Conservation (phyloP, 2,888 invertebrate genomes). For the Leptogaster cylindrica region DNA sequence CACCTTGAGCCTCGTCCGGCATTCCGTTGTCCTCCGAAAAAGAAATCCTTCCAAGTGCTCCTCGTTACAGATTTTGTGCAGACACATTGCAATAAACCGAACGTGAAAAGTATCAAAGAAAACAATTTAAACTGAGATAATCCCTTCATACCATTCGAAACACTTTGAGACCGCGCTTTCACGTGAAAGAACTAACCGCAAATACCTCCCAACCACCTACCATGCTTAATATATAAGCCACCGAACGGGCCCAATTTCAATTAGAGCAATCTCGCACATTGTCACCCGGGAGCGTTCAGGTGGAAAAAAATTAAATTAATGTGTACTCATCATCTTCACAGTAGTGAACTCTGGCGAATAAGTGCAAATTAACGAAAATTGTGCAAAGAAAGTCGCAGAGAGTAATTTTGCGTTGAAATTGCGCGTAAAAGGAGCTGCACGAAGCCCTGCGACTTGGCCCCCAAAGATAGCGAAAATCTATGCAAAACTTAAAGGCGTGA, state of each 20-base stretch:
- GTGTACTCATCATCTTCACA: too few species aligned
- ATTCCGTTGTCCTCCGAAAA: constrained; percentile 57
- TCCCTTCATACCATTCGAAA: not conserved
- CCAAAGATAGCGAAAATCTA: too few species aligned
- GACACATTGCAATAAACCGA: not conserved
- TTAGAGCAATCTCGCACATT: too few species aligned
- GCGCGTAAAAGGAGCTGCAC: constrained; percentile 5
- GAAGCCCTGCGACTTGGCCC: too few species aligned
- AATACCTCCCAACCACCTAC: not conserved
- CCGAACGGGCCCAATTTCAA: too few species aligned
- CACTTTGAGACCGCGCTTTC: not conserved
- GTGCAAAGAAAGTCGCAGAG: constrained; percentile 23
- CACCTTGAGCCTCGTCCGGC: constrained; percentile 49
- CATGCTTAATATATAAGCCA: not conserved
- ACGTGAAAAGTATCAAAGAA: not conserved
- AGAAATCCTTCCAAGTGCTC: constrained; percentile 57
- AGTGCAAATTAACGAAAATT: constrained; percentile 27
- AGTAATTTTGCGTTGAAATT: constrained; percentile 25
- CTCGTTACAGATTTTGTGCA: constrained; percentile 1
- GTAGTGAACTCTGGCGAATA: too few species aligned
- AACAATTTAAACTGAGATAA: not conserved
- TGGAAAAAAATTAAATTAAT: constrained; percentile 8
- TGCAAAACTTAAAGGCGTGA: too few species aligned
- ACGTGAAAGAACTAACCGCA: not conserved
- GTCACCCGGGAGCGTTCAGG: too few species aligned